A percentile compares a stretch with the other conserved stretches of the same genome.
phyloP scores from a whole-genome alignment of 2,888 invertebrate species.

The Trachelus troglodyta region DNA sequence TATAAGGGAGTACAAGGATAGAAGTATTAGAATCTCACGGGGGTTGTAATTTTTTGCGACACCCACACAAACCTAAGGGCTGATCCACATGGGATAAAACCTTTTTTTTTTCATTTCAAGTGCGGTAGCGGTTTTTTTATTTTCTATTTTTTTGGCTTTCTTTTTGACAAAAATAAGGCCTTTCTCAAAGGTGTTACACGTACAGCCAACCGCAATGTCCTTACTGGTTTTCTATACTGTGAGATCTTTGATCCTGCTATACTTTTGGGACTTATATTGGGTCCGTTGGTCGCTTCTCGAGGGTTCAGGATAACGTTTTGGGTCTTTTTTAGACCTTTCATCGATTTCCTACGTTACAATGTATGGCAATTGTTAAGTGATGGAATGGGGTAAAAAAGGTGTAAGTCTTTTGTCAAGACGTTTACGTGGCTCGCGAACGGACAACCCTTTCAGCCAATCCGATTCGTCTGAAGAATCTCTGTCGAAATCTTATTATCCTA shows the following conservation, averaged over 20 bases:
- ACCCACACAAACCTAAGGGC: background rate
- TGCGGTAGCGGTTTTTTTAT: background rate
- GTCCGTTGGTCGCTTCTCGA: background rate
- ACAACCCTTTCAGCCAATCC: constrained; percentile 37
- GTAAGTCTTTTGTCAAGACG: background rate
- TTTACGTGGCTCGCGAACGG: background rate
- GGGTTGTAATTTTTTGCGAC: background rate
- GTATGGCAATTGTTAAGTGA: background rate
- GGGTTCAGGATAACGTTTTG: background rate
- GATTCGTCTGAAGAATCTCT: constrained; percentile 30
- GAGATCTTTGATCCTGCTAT: background rate
- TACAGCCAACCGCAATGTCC: background rate
- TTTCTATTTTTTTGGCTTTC: background rate
- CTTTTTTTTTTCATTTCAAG: background rate
- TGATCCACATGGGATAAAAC: background rate
- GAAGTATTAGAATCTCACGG: constrained; percentile 8
- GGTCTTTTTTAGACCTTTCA: background rate
- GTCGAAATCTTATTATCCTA: constrained; percentile 46
- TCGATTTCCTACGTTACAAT: background rate
- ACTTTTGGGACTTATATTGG: background rate
- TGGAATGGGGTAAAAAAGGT: background rate
- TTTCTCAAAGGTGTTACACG: background rate
- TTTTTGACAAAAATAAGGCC: background rate
- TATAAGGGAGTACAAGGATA: constrained; percentile 10
- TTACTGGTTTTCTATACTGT: background rate